Evolutionary conservation across 2,888 invertebrate species (phyloP).

Genomic region (Periphyllus acericola): DNA sequence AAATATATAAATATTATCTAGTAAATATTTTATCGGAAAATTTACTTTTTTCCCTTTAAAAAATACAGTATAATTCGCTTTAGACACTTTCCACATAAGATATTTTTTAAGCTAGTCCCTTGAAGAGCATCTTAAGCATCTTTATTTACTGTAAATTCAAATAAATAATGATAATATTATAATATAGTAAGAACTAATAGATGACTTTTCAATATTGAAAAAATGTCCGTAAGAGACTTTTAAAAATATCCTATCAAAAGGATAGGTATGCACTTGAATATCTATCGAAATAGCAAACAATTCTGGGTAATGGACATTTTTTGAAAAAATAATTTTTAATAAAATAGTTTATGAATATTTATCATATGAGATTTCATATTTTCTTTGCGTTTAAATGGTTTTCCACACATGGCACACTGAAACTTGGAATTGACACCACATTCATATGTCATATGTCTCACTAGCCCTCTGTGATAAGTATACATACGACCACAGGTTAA

Average conservation of each 20-base stretch:
- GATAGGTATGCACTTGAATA: too few relatives aligned
- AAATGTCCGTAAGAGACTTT: too few relatives aligned
- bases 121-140: too few relatives aligned
- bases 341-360: conserved; percentile 58
- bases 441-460: conserved; percentile 68
- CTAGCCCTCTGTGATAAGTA: conserved; percentile 68
- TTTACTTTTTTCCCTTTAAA: background rate
- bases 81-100: too few relatives aligned
- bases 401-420: conserved; percentile 65
- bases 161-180: background rate
- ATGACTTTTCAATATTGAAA: too few relatives aligned
- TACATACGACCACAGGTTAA: conserved; percentile 68
- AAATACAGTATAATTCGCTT: too few relatives aligned
- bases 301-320: background rate
- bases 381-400: conserved; percentile 66
- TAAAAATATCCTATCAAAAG: too few relatives aligned
- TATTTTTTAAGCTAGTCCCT: too few relatives aligned
- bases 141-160: background rate
- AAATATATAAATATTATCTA: background rate
- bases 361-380: conserved; percentile 65
- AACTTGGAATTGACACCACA: conserved; percentile 66
- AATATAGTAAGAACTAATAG: too few relatives aligned
- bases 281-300: too few relatives aligned
- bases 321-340: conserved; percentile 17
- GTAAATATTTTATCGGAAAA: background rate